phyloP scores from a whole-genome alignment of 37 sponge, comb jelly and placozoan species.

The Spongilla lacustris region DNA sequence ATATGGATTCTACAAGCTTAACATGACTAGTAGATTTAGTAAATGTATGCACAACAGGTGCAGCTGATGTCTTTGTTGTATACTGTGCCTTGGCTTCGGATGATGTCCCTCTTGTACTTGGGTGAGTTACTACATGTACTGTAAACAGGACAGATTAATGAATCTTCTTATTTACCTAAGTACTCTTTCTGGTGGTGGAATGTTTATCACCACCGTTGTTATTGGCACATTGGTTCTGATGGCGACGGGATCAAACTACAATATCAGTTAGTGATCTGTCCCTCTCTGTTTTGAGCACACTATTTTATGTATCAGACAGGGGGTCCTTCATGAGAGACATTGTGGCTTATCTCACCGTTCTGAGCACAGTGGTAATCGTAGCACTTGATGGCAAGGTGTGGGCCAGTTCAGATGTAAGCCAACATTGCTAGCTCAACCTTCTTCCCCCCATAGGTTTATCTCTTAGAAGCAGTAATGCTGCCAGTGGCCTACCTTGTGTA shows the following conservation, averaged over 20 bases:
- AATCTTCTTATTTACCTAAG: slow-evolving; percentile 16
- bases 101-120: slow-evolving; percentile 72
- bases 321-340: slow-evolving; percentile 76
- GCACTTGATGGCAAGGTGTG: slow-evolving; percentile 80
- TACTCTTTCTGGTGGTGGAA: slow-evolving; percentile 76
- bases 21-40: no score
- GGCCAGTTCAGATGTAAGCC: not conserved
- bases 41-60: slow-evolving; percentile 54
- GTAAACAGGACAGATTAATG: not conserved
- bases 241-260: slow-evolving; percentile 12
- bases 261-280: slow-evolving; percentile 40
- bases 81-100: slow-evolving; percentile 67
- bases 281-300: not conserved
- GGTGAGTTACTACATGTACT: slow-evolving; percentile 37
- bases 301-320: slow-evolving; percentile 38
- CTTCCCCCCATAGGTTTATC: slow-evolving; percentile 59
- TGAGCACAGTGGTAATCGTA: slow-evolving; percentile 57
- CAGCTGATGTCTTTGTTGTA: slow-evolving; percentile 87
- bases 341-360: slow-evolving; percentile 67
- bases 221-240: slow-evolving; percentile 66
- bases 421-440: not conserved
- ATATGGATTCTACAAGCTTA: no score
- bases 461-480: slow-evolving; percentile 77
- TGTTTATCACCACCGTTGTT: slow-evolving; percentile 83
- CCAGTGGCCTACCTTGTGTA: slow-evolving; percentile 81